phyloP scores from a whole-genome alignment of 2,797 vertebrate species.

The Pygocentrus nattereri region DNA sequence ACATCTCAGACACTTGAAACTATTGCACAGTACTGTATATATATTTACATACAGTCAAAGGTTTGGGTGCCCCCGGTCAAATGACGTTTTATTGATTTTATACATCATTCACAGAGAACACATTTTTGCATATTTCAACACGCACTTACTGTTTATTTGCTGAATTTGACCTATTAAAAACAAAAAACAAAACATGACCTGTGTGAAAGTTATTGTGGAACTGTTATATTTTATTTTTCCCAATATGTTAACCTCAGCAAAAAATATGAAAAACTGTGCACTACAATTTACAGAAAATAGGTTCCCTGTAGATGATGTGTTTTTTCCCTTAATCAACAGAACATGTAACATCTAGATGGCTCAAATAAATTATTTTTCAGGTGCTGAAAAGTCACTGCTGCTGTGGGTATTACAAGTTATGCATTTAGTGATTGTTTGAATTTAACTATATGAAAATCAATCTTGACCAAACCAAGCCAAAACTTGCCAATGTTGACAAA shows the following conservation, averaged over 20 bases:
- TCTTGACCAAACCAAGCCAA: neutral
- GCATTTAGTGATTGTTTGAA: neutral
- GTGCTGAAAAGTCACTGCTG: neutral
- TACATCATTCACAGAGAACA: neutral
- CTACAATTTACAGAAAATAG: neutral
- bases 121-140: neutral
- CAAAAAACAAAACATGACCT: too few species aligned
- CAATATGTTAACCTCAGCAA: too few species aligned
- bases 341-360: too few species aligned
- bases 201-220: neutral
- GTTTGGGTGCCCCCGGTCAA: too few species aligned
- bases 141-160: neutral
- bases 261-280: neutral
- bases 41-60: too few species aligned
- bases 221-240: too few species aligned
- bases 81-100: too few species aligned
- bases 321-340: too few species aligned
- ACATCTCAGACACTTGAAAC: too few species aligned
- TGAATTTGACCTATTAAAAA: neutral
- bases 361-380: too few species aligned
- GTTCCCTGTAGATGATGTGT: neutral
- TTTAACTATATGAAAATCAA: neutral
- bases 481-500: too few species aligned
- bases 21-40: too few species aligned
- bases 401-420: neutral